Percentiles rank a stretch among this genome's conserved stretches.
phyloP scores from a whole-genome alignment of 2,797 vertebrate species.

The Tenualosa thibaudeaui region DNA sequence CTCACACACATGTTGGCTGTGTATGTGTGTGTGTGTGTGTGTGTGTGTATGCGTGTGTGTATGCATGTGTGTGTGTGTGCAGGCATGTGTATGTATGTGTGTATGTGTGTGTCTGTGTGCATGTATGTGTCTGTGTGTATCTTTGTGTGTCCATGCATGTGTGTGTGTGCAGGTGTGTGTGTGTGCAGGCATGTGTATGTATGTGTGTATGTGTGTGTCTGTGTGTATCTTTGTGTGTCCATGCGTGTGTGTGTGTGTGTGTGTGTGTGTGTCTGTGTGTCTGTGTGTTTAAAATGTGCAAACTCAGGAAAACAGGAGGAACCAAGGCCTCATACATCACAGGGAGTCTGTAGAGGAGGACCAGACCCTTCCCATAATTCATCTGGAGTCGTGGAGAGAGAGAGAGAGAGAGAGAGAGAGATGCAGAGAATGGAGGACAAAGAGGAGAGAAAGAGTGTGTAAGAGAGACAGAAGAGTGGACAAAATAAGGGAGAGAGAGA shows the following conservation, averaged over 20 bases:
- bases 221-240: too few species aligned
- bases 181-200: not conserved
- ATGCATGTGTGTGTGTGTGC: too few species aligned
- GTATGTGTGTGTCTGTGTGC: too few species aligned
- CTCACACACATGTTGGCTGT: too few species aligned
- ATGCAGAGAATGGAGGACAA: not conserved
- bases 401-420: conserved; percentile 12
- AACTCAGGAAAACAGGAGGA: conserved; percentile 41
- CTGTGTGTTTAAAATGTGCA: conserved; percentile 29
- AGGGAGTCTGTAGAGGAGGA: conserved; percentile 53
- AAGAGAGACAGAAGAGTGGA: not conserved
- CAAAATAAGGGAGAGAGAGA: not conserved
- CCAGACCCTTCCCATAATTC: not conserved
- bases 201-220: too few species aligned
- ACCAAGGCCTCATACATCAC: conserved; percentile 60
- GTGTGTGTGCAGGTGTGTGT: too few species aligned
- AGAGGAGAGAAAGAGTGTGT: not conserved
- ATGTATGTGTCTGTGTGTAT: too few species aligned
- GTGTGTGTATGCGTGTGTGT: too few species aligned
- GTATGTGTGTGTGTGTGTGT: too few species aligned
- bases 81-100: too few species aligned
- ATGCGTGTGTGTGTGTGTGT: too few species aligned
- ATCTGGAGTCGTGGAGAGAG: not conserved
- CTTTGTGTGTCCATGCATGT: not conserved
- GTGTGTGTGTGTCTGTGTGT: not conserved